Evolutionary conservation across 1,140 invertebrate genomes (phyloP).

Genomic region (Chymomyza costata): DNA sequence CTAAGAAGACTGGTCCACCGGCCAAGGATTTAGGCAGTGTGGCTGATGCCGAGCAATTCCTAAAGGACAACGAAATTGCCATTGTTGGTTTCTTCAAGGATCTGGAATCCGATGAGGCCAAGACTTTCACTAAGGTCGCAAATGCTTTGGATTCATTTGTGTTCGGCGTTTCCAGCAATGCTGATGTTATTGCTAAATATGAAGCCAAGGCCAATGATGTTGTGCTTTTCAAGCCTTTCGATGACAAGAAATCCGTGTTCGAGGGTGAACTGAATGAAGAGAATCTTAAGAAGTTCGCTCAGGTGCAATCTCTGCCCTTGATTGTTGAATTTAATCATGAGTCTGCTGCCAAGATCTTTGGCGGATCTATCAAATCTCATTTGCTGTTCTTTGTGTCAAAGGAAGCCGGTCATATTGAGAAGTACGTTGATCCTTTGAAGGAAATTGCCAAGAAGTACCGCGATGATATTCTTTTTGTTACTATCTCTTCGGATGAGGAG

Average conservation of each 20-base stretch:
- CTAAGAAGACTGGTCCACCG: constrained; percentile 97
- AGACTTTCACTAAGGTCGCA: constrained; percentile 89
- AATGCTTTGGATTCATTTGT: constrained; percentile 88
- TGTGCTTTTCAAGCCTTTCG: constrained; percentile 84
- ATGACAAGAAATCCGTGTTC: constrained; percentile 91
- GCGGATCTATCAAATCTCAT: constrained; percentile 97
- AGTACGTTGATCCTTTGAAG: constrained; percentile 84
- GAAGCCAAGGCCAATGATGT: constrained; percentile 60
- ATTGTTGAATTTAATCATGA: constrained; percentile 99
- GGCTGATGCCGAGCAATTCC: constrained; percentile 90
- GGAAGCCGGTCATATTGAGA: constrained; percentile 88
- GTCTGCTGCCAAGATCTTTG: constrained; percentile 97
- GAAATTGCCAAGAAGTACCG: constrained; percentile 92
- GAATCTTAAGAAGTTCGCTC: constrained; percentile 89
- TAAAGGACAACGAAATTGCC: constrained; percentile 85
- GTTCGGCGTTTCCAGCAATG: constrained; percentile 90
- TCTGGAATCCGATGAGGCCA: constrained; percentile 84
- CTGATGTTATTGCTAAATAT: constrained; percentile 80
- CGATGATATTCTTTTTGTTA: constrained; percentile 95
- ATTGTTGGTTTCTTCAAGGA: constrained; percentile 98
- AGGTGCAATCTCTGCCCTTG: constrained; percentile 90
- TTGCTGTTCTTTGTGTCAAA: constrained; percentile 96
- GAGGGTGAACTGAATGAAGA: constrained; percentile 83
- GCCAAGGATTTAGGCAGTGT: constrained; percentile 85
- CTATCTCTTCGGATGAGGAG: constrained; percentile 95